These are phyloP conservation scores for Bombus consobrinus DNA, from an alignment of 1,140 invertebrate species.

Conservation along the genomic window DNA sequence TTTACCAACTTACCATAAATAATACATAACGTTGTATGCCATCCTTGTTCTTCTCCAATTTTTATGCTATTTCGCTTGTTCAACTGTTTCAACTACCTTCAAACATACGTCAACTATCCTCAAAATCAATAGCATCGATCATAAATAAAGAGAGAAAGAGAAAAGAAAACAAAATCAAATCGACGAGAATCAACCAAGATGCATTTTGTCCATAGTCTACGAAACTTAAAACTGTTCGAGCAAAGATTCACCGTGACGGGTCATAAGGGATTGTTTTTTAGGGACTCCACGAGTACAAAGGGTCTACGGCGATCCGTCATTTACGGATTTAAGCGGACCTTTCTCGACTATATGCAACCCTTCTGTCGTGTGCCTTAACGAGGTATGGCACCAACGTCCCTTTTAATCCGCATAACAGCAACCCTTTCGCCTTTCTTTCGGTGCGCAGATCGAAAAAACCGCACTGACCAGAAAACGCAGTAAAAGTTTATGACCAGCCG, in stretches of 20 bases:
- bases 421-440: constrained; percentile 57
- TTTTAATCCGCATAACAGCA: constrained; percentile 49
- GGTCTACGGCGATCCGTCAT: background rate
- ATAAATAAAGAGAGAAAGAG: background rate
- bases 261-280: background rate
- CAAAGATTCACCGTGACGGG: fast-evolving
- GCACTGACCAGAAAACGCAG: constrained; percentile 53
- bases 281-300: background rate
- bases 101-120: background rate
- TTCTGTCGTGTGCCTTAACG: constrained; percentile 30
- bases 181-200: background rate
- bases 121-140: too few relatives aligned
- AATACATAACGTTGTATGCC: background rate
- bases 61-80: background rate
- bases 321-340: background rate
- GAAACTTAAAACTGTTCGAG: background rate
- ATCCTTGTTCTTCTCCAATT: background rate
- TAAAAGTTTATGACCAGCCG: constrained; percentile 68
- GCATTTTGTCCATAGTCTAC: background rate
- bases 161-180: background rate
- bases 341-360: background rate
- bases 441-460: constrained; percentile 52
- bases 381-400: constrained; percentile 2
- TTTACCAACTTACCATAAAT: too few relatives aligned
- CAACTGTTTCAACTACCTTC: too few relatives aligned